Conservation (phyloP, 2,888 invertebrate genomes). For the Protonemura montana region DNA sequence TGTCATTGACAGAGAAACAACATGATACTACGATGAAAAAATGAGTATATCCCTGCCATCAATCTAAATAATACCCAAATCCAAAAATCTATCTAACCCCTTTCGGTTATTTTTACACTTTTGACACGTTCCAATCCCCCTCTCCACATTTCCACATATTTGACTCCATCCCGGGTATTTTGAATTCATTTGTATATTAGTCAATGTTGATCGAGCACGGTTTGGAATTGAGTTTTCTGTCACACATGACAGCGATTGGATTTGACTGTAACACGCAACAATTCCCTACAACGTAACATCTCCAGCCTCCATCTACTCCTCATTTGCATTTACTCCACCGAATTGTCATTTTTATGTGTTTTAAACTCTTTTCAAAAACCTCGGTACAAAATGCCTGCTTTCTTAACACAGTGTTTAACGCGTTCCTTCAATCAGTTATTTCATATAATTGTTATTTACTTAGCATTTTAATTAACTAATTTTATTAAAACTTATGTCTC, state of each 20-base stretch:
- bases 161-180: neutral
- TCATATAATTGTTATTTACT: too few relatives aligned
- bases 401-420: too few relatives aligned
- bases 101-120: constrained; percentile 19
- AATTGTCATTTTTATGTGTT: too few relatives aligned
- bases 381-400: too few relatives aligned
- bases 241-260: constrained; percentile 20
- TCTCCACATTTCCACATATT: neutral
- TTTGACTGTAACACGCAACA: neutral
- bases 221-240: constrained; percentile 31
- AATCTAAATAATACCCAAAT: constrained; percentile 15
- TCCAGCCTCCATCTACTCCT: too few relatives aligned
- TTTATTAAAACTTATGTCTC: too few relatives aligned
- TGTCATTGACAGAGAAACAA: neutral
- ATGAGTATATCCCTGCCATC: neutral
- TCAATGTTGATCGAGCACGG: constrained; percentile 36
- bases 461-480: too few relatives aligned
- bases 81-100: neutral
- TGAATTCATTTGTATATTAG: constrained; percentile 34
- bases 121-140: neutral
- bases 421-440: too few relatives aligned
- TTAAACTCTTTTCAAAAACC: too few relatives aligned
- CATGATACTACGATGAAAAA: neutral
- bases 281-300: neutral
- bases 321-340: too few relatives aligned